phyloP scores from a whole-genome alignment of 2,797 vertebrate genomes.

The Sebastes cheni region DNA sequence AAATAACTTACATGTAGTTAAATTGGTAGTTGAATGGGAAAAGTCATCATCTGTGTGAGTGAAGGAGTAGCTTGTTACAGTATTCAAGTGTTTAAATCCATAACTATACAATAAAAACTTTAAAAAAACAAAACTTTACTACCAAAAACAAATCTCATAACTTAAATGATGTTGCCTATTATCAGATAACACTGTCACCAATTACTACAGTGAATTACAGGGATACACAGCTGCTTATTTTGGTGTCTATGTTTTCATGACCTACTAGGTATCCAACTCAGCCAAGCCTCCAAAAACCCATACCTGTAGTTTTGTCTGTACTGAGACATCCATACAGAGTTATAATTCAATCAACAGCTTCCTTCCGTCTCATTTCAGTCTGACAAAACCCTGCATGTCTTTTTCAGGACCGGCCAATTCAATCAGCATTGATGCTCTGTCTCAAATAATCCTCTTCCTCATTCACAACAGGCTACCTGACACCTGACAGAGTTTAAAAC shows the following conservation, averaged over 20 bases:
- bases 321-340: constrained; percentile 32
- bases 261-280: background rate
- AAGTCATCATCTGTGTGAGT: background rate
- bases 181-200: background rate
- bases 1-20: background rate
- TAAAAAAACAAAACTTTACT: background rate
- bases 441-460: constrained; percentile 50
- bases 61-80: background rate
- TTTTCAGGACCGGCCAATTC: constrained; percentile 60
- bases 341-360: constrained; percentile 61
- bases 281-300: background rate
- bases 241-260: background rate
- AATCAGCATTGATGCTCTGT: constrained; percentile 67
- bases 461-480: constrained; percentile 58
- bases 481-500: constrained; percentile 35
- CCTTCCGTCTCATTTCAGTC: constrained; percentile 44
- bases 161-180: background rate
- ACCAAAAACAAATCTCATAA: background rate
- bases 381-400: constrained; percentile 43
- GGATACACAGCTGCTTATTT: background rate
- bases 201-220: background rate
- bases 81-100: background rate
- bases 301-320: background rate
- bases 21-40: background rate
- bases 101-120: background rate